phyloP scores from a whole-genome alignment of 2,888 invertebrate species.

The Dicyrtomina minuta region DNA sequence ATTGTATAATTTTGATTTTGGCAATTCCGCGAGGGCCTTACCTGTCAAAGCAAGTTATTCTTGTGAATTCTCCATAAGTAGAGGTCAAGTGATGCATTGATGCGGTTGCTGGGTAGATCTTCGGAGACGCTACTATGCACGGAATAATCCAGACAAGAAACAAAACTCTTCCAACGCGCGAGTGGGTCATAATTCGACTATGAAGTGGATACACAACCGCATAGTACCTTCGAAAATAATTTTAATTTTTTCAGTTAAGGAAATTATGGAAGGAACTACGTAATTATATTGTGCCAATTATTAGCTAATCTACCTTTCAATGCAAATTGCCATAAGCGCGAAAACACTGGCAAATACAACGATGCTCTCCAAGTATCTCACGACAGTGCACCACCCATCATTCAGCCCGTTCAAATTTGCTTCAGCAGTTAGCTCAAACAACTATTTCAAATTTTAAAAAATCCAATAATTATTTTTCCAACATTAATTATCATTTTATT shows the following conservation, averaged over 20 bases:
- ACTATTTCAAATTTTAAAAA: too few species aligned
- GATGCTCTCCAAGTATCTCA: slow-evolving; percentile 57
- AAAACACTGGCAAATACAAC: slow-evolving; percentile 59
- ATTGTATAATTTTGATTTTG: too few species aligned
- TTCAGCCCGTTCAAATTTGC: slow-evolving; percentile 57
- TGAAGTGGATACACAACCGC: slow-evolving; percentile 59
- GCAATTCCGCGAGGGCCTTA: too few species aligned
- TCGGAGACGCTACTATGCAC: slow-evolving; percentile 55
- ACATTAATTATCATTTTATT: too few species aligned
- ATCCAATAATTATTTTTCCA: too few species aligned
- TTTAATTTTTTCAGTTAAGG: too few species aligned
- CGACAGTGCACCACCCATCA: slow-evolving; percentile 57
- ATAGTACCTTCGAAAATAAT: slow-evolving; percentile 59
- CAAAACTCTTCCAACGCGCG: slow-evolving; percentile 57
- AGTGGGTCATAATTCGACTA: slow-evolving; percentile 56
- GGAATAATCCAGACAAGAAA: slow-evolving; percentile 57
- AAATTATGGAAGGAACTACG: too few species aligned
- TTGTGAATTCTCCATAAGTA: slow-evolving; percentile 56
- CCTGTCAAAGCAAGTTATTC: slow-evolving; percentile 57
- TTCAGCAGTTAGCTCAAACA: slow-evolving; percentile 58
- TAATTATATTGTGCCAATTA: not conserved
- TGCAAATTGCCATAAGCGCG: slow-evolving; percentile 58
- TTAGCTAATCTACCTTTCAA: slow-evolving; percentile 58
- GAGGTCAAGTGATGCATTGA: slow-evolving; percentile 55
- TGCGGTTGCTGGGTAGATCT: slow-evolving; percentile 53